Conservation (phyloP, 2,888 invertebrate species). For the Aleiodes leptofemur region DNA sequence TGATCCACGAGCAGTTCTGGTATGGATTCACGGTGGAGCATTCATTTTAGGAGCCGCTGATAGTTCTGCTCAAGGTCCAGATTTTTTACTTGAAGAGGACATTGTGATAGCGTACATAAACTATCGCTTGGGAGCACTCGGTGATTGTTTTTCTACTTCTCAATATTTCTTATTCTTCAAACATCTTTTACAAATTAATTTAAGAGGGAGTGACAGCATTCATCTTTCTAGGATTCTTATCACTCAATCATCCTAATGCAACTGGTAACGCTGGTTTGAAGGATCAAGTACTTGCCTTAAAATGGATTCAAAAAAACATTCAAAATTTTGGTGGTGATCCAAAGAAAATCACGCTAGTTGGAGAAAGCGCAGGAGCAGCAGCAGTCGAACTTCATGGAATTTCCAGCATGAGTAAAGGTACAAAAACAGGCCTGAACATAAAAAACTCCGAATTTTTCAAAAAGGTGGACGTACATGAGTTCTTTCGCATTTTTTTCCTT, state of each 20-base stretch:
- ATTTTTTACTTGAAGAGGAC: conserved; percentile 60
- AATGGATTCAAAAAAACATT: conserved; percentile 78
- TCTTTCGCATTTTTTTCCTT: no score
- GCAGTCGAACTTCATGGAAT: conserved; percentile 57
- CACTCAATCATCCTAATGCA: conserved; percentile 56
- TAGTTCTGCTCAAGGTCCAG: conserved; percentile 55
- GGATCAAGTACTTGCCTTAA: conserved; percentile 77
- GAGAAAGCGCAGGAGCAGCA: conserved; percentile 77
- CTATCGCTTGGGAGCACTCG: conserved; percentile 62
- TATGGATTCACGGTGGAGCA: conserved; percentile 61
- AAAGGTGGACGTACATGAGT: no score
- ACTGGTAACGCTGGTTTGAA: conserved; percentile 65
- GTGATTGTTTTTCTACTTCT: conserved; percentile 46
- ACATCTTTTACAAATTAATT: no score
- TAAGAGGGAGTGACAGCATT: no score
- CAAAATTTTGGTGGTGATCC: conserved; percentile 76
- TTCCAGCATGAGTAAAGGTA: conserved; percentile 58
- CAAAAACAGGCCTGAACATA: no score
- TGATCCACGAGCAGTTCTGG: conserved; percentile 53
- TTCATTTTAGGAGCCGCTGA: conserved; percentile 52
- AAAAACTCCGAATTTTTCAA: no score
- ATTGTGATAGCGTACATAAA: conserved; percentile 60
- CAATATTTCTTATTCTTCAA: no score
- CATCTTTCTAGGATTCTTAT: conserved; percentile 55
- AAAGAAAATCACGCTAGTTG: conserved; percentile 77